Evolutionary conservation across 2,113 vertebrate genomes (phyloP), one percentile per base, ranked within the genome.

Genomic region (Antechinus flavipes): DNA sequence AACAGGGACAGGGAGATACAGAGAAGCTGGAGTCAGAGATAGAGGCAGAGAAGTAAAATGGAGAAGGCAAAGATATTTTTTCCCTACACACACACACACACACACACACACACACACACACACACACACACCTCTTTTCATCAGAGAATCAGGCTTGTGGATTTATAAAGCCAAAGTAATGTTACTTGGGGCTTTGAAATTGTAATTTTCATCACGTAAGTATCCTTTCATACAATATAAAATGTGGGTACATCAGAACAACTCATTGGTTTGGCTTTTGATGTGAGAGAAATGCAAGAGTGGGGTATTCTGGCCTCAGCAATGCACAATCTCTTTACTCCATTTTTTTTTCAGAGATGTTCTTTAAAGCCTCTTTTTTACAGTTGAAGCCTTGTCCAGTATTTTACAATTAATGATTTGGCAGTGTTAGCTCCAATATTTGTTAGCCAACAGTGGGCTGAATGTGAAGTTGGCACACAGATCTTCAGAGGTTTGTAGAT

Each of bases 281-380:
- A 94, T 95, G 42, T 0, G 0, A 92, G 35, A 55, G 93, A 95
- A 97, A 91, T 53, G 50, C 0, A n/a, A 26, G 19, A 9, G 7
- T 8, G 22, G 54, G 96, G 2, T 55, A 89, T 93, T 97, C 90
- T 97, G 89, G 90, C 91, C 94, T 95, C 0, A 12, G 25, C 54
- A 95, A 98, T 93, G n/a, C 8, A 94, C 95, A 96, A 35, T 0
- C 0, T 95, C 54, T 3, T 58, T 84, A 61, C 42, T 4, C 16
- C 49, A 91, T 97, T 68, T 94, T 91, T 91, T 98, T 90, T 76
- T 97, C 30, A 93, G 93, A 55, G 25, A 96, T 97, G 92, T 92
- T 97, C 90, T 97, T 96, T 90, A 92, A 42, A 84, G 6, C 56
- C 54, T 95, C 61, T 97, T 98, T 97, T 98, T 97, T 95, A 94